Percentiles rank a stretch among this genome's conserved stretches.
These are phyloP conservation scores for Meloidogyne hapla DNA, from an alignment of 1,140 invertebrate genomes.

Conservation along the genomic window DNA sequence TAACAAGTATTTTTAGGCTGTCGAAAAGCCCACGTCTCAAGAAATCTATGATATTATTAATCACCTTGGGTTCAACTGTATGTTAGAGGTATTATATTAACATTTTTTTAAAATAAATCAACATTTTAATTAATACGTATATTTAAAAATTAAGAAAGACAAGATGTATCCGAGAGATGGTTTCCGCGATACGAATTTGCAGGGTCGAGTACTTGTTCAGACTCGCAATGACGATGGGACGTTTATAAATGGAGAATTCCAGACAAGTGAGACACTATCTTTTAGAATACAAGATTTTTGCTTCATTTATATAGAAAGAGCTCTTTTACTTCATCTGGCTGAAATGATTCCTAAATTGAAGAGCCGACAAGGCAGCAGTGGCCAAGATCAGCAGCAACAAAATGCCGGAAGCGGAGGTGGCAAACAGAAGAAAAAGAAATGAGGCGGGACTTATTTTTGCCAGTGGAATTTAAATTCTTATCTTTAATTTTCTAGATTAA, in stretches of 20 bases:
- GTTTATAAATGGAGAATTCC: conserved; percentile 74
- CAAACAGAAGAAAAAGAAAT: conserved; percentile 8
- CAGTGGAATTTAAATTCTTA: no score
- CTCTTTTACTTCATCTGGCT: conserved; percentile 74
- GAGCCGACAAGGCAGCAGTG: conserved; percentile 65
- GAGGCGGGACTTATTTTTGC: not conserved
- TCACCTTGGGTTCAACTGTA: conserved; percentile 77
- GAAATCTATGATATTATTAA: conserved; percentile 89
- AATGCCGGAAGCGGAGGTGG: not conserved
- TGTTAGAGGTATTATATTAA: conserved; percentile 79
- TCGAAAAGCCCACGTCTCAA: conserved; percentile 66
- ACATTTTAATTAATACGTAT: not conserved
- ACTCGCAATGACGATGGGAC: conserved; percentile 86
- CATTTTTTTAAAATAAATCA: no score
- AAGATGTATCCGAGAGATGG: conserved; percentile 87
- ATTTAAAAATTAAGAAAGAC: not conserved
- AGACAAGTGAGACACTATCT: conserved; percentile 69
- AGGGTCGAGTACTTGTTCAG: conserved; percentile 83
- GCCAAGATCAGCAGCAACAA: not conserved
- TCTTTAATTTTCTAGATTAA: no score
- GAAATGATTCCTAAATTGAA: conserved; percentile 89
- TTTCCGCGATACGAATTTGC: conserved; percentile 79
- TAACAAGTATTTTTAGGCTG: not conserved
- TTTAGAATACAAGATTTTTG: not conserved
- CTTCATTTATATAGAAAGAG: conserved; percentile 69